Evolutionary conservation across 2,797 vertebrate species (phyloP).

Genomic region (Fistularia commersonii): DNA sequence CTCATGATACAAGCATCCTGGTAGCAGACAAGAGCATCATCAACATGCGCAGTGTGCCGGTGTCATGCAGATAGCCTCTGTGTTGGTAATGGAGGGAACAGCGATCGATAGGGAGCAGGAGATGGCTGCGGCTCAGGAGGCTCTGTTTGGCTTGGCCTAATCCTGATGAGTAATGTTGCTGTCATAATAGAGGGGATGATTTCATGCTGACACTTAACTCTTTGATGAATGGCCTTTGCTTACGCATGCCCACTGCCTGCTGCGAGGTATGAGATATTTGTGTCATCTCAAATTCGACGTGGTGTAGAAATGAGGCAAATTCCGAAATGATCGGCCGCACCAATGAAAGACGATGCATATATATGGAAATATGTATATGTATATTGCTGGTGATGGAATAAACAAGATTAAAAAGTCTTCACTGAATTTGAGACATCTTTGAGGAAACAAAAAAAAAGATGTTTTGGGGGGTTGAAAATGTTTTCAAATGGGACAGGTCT

Average conservation of each 20-base stretch:
- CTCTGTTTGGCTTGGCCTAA: conserved; percentile 76
- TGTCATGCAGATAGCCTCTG: conserved; percentile 85
- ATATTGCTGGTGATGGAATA: too few species aligned
- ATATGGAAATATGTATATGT: too few species aligned
- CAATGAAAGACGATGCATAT: too few species aligned
- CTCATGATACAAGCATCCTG: conserved; percentile 61
- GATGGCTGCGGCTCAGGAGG: conserved; percentile 75
- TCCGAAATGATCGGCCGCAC: too few species aligned
- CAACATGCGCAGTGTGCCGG: conserved; percentile 83
- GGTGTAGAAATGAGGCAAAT: too few species aligned
- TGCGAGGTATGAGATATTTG: conserved; percentile 86
- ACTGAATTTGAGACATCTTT: too few species aligned
- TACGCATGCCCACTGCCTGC: conserved; percentile 67
- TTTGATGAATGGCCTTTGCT: conserved; percentile 89
- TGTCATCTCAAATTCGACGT: conserved; percentile 70
- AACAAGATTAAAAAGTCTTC: too few species aligned
- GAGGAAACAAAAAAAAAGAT: too few species aligned
- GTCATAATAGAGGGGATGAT: conserved; percentile 95
- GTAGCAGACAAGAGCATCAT: conserved; percentile 77
- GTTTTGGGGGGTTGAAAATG: too few species aligned
- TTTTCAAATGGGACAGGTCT: too few species aligned
- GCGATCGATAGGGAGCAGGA: conserved; percentile 84
- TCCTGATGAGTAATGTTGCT: conserved; percentile 95
- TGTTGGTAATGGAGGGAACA: conserved; percentile 80
- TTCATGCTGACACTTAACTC: conserved; percentile 90